phyloP scores from a whole-genome alignment of 2,797 vertebrate genomes.

The Gymnothorax javanicus region DNA sequence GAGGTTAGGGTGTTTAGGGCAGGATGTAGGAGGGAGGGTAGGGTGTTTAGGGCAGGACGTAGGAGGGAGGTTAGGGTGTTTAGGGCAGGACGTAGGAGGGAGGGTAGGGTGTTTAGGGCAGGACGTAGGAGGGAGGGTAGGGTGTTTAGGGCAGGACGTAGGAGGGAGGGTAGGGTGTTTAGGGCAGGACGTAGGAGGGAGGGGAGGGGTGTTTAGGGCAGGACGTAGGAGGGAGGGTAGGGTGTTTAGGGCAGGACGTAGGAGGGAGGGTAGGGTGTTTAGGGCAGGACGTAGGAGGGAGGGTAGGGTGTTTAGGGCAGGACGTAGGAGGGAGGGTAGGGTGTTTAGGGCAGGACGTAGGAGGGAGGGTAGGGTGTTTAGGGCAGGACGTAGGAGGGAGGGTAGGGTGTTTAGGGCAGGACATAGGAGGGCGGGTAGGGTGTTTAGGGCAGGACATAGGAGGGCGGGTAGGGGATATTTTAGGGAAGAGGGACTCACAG shows the following conservation, averaged over 20 bases:
- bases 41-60: not conserved
- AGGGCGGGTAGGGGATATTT: not conserved
- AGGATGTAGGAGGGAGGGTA: not conserved
- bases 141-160: too few species aligned
- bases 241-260: too few species aligned
- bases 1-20: not conserved
- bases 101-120: not conserved
- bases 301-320: too few species aligned
- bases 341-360: too few species aligned
- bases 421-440: too few species aligned
- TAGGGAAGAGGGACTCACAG: slow-evolving; percentile 77
- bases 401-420: too few species aligned
- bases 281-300: not conserved
- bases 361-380: too few species aligned
- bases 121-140: not conserved
- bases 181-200: not conserved
- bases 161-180: not conserved
- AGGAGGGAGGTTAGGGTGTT: not conserved
- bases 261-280: too few species aligned
- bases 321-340: too few species aligned
- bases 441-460: slow-evolving; percentile 18
- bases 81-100: too few species aligned
- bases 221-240: not conserved
- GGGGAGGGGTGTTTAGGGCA: slow-evolving; percentile 9
- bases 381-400: too few species aligned